Evolutionary conservation across 2,113 vertebrate genomes (phyloP).

Genomic region (Tragelaphus imberbis): DNA sequence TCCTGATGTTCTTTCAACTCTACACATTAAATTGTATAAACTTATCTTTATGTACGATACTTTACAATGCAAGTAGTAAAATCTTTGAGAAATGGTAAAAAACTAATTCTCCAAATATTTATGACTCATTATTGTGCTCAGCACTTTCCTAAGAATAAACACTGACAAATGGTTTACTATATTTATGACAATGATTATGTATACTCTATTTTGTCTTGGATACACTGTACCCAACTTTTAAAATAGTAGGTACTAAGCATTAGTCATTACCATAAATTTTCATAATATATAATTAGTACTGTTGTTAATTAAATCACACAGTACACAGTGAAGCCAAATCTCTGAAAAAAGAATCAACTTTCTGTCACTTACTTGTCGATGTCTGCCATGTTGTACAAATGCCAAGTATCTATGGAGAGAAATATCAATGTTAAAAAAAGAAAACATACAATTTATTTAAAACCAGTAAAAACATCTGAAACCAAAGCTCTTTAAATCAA

Average conservation of each 20-base stretch:
- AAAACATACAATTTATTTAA: not conserved
- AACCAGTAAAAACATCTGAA: slow-evolving; percentile 9
- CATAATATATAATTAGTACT: not conserved
- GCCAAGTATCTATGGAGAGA: slow-evolving; percentile 61
- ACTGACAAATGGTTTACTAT: not conserved
- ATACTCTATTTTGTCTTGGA: not conserved
- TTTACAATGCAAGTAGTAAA: not conserved
- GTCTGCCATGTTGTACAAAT: slow-evolving; percentile 89
- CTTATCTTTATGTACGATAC: not conserved
- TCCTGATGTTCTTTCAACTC: not conserved
- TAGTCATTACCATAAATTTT: slow-evolving; percentile 13
- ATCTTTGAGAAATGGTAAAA: not conserved
- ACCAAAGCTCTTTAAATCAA: not conserved
- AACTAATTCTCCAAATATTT: not conserved
- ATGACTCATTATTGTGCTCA: not conserved
- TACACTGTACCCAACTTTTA: not conserved
- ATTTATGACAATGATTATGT: not conserved
- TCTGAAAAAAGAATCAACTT: slow-evolving; percentile 20
- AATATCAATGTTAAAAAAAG: slow-evolving; percentile 27
- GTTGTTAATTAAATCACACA: not conserved
- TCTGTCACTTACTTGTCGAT: slow-evolving; percentile 94
- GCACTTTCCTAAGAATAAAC: slow-evolving; percentile 18
- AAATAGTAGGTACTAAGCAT: not conserved
- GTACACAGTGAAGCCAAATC: slow-evolving; percentile 12
- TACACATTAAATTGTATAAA: not conserved